Percentiles rank a stretch among this genome's conserved stretches.
These are phyloP conservation scores for Sakesphorus luctuosus DNA, from an alignment of 2,113 vertebrate species.

Conservation along the genomic window DNA sequence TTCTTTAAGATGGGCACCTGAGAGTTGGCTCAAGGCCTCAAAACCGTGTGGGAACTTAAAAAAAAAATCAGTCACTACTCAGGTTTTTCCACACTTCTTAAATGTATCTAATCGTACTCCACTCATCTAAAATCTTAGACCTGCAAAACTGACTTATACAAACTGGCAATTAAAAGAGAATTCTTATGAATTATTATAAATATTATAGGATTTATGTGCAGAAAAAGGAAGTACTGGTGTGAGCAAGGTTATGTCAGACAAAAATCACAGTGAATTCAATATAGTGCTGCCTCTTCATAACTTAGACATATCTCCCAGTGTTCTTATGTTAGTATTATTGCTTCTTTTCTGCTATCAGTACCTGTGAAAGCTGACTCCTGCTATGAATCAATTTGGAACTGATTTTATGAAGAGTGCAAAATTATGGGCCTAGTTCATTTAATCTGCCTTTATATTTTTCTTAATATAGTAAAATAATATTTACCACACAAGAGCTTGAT, in stretches of 20 bases:
- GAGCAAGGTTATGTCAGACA: background rate
- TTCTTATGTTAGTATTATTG: background rate
- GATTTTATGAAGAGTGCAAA: background rate
- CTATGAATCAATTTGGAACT: background rate
- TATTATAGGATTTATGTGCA: background rate
- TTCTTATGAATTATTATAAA: background rate
- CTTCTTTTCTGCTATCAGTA: background rate
- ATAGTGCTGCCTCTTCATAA: background rate
- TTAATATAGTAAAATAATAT: background rate
- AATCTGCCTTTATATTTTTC: background rate
- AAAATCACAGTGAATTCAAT: background rate
- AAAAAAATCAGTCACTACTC: background rate
- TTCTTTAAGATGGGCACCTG: conserved; percentile 54
- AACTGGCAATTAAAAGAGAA: background rate
- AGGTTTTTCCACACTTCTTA: background rate
- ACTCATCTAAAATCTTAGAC: background rate
- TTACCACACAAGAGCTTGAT: background rate
- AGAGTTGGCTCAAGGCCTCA: conserved; percentile 9
- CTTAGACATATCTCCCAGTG: background rate
- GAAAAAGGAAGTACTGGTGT: background rate
- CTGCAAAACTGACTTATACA: background rate
- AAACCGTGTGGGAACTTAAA: background rate
- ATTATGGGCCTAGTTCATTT: background rate
- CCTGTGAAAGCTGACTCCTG: background rate
- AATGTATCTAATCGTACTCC: background rate